Conservation (phyloP, 53 echinoderm and acorn worm genomes). For the Mesocentrotus franciscanus region DNA sequence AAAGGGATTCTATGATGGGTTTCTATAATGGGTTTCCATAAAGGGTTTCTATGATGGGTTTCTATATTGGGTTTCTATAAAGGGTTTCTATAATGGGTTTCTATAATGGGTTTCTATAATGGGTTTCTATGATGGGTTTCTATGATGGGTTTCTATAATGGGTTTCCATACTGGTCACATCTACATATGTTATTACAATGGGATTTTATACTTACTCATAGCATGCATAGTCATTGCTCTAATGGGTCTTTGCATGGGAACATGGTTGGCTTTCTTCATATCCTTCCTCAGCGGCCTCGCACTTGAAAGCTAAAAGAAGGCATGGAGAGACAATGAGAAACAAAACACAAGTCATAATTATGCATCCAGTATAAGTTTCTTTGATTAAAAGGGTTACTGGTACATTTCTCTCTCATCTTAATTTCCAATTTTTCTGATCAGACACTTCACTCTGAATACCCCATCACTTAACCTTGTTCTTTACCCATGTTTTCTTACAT, state of each 20-base stretch:
- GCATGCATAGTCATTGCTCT: slow-evolving; percentile 79
- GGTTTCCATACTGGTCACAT: neutral
- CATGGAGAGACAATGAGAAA: slow-evolving; percentile 31
- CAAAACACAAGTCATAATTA: neutral
- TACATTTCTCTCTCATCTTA: neutral
- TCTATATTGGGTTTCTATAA: no score
- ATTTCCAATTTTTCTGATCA: neutral
- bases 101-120: neutral
- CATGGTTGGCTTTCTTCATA: slow-evolving; percentile 92
- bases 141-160: neutral
- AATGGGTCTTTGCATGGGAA: slow-evolving; percentile 90
- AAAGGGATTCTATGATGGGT: no score
- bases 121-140: no score
- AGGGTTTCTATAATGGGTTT: no score
- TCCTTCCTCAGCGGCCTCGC: slow-evolving; percentile 91
- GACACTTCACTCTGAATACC: neutral
- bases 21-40: no score
- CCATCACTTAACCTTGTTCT: neutral
- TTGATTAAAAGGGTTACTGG: neutral
- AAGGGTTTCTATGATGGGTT: no score
- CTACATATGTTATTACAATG: neutral
- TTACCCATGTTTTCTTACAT: no score
- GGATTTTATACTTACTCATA: slow-evolving; percentile 68
- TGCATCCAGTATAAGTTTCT: neutral
- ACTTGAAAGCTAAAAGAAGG: slow-evolving; percentile 78